phyloP scores from a whole-genome alignment of 30 jellyfish, hydroid and myxozoan species.

The Catostylus mosaicus region DNA sequence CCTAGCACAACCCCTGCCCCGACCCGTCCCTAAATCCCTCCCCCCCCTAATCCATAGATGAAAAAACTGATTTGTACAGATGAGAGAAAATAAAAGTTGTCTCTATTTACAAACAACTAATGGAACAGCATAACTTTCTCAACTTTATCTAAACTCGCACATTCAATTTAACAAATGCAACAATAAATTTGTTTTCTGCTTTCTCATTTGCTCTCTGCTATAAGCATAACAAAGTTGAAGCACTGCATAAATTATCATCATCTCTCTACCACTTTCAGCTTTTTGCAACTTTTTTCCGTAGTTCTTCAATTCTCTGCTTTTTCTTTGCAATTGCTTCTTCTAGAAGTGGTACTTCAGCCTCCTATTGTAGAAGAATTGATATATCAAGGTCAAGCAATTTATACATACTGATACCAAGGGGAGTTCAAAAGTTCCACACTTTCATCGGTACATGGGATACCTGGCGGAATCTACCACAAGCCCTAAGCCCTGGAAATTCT shows the following conservation, averaged over 20 bases:
- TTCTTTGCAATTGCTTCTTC: constrained; percentile 44
- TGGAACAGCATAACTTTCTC: neutral
- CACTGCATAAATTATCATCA: neutral
- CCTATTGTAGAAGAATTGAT: too few species aligned
- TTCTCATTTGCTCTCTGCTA: neutral
- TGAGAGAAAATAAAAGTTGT: neutral
- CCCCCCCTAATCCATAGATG: too few species aligned
- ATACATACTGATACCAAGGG: too few species aligned
- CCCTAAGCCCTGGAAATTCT: too few species aligned
- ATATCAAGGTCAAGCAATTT: too few species aligned
- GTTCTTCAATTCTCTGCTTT: constrained; percentile 40
- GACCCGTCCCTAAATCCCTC: too few species aligned
- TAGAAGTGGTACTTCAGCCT: constrained; percentile 16
- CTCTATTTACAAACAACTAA: neutral
- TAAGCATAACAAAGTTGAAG: neutral
- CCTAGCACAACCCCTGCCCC: too few species aligned
- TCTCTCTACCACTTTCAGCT: neutral
- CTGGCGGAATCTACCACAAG: too few species aligned
- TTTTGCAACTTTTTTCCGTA: constrained; percentile 26
- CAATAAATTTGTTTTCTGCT: neutral
- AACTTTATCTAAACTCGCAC: neutral
- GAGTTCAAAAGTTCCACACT: too few species aligned
- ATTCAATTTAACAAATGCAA: neutral
- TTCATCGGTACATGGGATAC: too few species aligned
- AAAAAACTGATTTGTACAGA: too few species aligned